Percentiles rank a stretch among this genome's conserved stretches.
Evolutionary conservation across 2,888 invertebrate genomes (phyloP).

Genomic region (Eilema caniola): DNA sequence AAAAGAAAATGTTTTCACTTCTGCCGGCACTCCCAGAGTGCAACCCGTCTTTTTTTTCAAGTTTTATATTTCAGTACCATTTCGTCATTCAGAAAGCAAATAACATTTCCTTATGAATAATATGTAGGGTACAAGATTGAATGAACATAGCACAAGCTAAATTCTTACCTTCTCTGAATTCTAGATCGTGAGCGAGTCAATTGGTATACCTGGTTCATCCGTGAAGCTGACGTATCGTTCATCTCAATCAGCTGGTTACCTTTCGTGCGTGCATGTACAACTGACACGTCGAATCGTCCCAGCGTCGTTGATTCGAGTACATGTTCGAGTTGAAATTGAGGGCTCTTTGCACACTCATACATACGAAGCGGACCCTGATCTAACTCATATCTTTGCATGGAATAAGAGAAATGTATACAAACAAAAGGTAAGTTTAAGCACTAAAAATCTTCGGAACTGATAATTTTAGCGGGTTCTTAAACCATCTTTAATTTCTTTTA

Average conservation of each 20-base stretch:
- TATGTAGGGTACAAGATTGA: not conserved
- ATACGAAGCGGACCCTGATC: constrained; percentile 98
- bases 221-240: constrained; percentile 98
- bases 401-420: constrained; percentile 99
- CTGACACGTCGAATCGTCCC: constrained; percentile 94
- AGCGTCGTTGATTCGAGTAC: constrained; percentile 93
- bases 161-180: constrained; percentile 5
- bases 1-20: no score
- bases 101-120: no score
- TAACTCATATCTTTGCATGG: constrained; percentile 99
- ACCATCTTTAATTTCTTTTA: not conserved
- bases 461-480: not conserved
- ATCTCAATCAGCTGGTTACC: constrained; percentile 97
- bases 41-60: no score
- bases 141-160: not conserved
- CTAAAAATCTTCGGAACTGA: not conserved
- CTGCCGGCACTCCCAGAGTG: no score
- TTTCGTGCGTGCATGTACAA: constrained; percentile 96
- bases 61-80: no score
- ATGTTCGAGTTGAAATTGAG: constrained; percentile 97
- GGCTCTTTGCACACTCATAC: constrained; percentile 96
- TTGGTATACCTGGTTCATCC: constrained; percentile 97
- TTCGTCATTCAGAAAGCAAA: no score
- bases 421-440: constrained; percentile 89
- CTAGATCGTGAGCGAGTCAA: constrained; percentile 98